Percentiles rank a stretch among this genome's conserved stretches.
These are phyloP conservation scores for Lepidotrigona ventralis DNA, from an alignment of 1,140 invertebrate species.

Conservation along the genomic window DNA sequence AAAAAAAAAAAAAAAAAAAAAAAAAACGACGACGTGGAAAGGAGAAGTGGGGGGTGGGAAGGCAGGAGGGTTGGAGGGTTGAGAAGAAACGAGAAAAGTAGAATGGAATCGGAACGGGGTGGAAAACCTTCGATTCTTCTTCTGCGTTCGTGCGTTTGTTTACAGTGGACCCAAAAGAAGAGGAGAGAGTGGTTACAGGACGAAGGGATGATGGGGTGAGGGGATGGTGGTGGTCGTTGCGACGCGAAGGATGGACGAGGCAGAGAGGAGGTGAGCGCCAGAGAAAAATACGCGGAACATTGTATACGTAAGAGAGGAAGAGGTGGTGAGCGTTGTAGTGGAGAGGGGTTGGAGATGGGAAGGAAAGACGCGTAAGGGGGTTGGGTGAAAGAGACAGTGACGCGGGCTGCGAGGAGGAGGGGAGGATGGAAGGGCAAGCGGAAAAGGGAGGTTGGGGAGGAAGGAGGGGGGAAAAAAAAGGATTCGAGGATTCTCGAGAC, in stretches of 20 bases:
- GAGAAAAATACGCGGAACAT: constrained; percentile 54
- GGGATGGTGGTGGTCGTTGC: background rate
- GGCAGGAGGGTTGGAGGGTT: no score
- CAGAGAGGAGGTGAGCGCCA: constrained; percentile 12
- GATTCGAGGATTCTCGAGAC: constrained; percentile 72
- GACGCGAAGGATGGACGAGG: background rate
- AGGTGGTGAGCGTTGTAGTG: background rate
- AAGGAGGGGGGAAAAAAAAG: constrained; percentile 42
- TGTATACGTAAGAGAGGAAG: constrained; percentile 45
- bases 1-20: background rate
- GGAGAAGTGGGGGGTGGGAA: no score
- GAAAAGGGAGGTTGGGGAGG: constrained; percentile 34
- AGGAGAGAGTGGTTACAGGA: constrained; percentile 18
- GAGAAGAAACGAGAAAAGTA: background rate
- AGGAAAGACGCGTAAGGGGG: background rate
- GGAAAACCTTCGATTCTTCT: constrained; percentile 61
- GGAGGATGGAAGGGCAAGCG: constrained; percentile 35
- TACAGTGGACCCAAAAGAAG: constrained; percentile 63
- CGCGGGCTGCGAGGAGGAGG: background rate
- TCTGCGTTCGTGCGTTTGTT: constrained; percentile 66
- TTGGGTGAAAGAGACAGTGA: constrained; percentile 36
- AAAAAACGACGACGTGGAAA: no score
- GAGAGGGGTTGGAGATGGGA: constrained; percentile 13
- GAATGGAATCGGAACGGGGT: constrained; percentile 4
- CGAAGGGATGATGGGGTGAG: background rate